These are phyloP conservation scores for Drosophila tani DNA, from an alignment of 1,140 invertebrate genomes.

Conservation along the genomic window DNA sequence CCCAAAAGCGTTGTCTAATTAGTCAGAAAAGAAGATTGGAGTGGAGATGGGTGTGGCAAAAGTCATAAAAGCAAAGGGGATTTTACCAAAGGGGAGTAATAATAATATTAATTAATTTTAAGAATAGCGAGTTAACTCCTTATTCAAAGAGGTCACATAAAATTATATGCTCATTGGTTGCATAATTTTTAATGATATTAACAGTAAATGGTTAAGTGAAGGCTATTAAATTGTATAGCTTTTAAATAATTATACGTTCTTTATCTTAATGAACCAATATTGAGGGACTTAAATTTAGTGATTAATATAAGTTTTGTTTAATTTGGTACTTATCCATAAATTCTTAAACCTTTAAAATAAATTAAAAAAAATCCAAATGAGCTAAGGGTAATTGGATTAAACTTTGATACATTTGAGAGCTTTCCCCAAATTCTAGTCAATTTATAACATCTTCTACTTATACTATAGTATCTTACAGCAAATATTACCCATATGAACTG, in stretches of 20 bases:
- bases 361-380: no score
- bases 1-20: conserved; percentile 52
- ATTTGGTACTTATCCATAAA: no score
- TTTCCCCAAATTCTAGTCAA: not conserved
- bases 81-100: conserved; percentile 15
- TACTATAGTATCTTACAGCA: not conserved
- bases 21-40: conserved; percentile 44
- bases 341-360: no score
- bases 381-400: not conserved
- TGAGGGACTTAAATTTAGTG: no score
- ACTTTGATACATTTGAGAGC: not conserved
- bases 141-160: not conserved
- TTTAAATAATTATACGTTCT: no score
- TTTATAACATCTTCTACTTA: not conserved
- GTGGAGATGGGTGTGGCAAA: not conserved
- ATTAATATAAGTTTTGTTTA: no score
- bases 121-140: not conserved
- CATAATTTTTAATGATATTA: not conserved
- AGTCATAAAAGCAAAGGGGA: conserved; percentile 32
- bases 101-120: conserved; percentile 45
- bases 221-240: no score
- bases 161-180: conserved; percentile 14
- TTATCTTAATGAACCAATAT: no score
- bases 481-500: conserved; percentile 40
- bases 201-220: not conserved